Base-by-base conservation (phyloP, 2,888 invertebrate genomes). In the Apodemia mormo region DNA sequence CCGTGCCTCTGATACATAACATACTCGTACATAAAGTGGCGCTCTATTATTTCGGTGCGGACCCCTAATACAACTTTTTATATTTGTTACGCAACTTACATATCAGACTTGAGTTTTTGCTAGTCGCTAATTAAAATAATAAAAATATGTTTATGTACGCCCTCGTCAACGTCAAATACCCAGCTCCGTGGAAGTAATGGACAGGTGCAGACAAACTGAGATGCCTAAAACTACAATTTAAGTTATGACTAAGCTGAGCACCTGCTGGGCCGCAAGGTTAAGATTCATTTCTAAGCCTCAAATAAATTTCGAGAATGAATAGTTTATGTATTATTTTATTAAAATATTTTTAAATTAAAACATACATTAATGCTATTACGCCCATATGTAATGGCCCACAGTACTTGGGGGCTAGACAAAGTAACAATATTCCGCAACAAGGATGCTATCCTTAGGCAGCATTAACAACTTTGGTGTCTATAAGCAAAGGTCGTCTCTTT, bases 61-160 rank as follows among this genome's bases (percentile, higher is more conserved):
- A n/a, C 2, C 22, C 54, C 54, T n/a, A 54, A 56, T 56, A 56
- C 49, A 49, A 56, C 22, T 56, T 56, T 56, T 56, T 56, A 29
- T 56, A 29, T 22, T 29, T 56, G 56, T 56, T 56, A 56, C 56
- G 56, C 29, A 29, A 29, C 29, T 29, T 56, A 9, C 45, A 45
- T 29, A 33, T 61, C 12, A 2, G 30, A 5, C 33, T 61, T 61
- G 12, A 61, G 30, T 61, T 61, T 61, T 61, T 61, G 58, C 58
- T 61, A 30, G 12, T 12, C 29, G 58, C 12, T 61, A 61, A 61
- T 61, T 56, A 61, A 61, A 61, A 61, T 61, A 61, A 61, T 58
- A 49, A 58, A 61, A 61, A 61, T 61, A 4, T 61, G 30, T 61
- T 61, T 30, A 33, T 33, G 58, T 30, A 61, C 33, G 58, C 58